A percentile compares a stretch with the other conserved stretches of the same genome.
Conservation (phyloP, 2,113 vertebrate species). For the Pachypanchax playfairii region DNA sequence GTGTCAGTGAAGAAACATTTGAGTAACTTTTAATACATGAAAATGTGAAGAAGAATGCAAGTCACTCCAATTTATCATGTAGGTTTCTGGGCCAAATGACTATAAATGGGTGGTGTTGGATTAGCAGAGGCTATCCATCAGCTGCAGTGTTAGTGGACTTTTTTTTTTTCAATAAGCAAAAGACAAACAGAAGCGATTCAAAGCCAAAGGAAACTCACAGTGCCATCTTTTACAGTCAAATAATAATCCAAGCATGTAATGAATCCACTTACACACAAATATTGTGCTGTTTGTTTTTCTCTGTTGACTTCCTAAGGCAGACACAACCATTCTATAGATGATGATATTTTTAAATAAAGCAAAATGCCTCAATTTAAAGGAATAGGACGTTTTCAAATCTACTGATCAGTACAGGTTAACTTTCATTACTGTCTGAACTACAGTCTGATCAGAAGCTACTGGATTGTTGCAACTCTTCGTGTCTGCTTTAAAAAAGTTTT, state of each 20-base stretch:
- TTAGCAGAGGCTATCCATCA: constrained; percentile 1
- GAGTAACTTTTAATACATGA: background rate
- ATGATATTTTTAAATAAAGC: background rate
- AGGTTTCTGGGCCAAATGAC: background rate
- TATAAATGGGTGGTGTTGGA: background rate
- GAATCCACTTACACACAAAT: background rate
- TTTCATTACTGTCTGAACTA: no score
- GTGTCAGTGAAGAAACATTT: constrained; percentile 1
- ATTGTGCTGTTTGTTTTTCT: background rate
- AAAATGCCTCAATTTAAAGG: background rate
- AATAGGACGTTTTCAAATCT: background rate
- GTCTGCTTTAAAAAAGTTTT: background rate
- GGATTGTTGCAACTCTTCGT: background rate
- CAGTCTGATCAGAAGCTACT: background rate
- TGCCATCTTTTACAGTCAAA: constrained; percentile 4
- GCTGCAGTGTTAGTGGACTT: background rate
- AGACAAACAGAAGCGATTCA: background rate
- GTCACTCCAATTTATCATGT: background rate
- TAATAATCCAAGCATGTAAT: background rate
- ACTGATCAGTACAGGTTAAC: background rate
- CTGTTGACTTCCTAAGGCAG: no score
- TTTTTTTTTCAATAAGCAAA: background rate
- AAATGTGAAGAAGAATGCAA: background rate
- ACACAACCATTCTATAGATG: background rate
- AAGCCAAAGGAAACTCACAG: background rate